Percentiles rank a stretch among this genome's conserved stretches.
Evolutionary conservation across 2,113 vertebrate species (phyloP).

Genomic region (Hyla sarda): DNA sequence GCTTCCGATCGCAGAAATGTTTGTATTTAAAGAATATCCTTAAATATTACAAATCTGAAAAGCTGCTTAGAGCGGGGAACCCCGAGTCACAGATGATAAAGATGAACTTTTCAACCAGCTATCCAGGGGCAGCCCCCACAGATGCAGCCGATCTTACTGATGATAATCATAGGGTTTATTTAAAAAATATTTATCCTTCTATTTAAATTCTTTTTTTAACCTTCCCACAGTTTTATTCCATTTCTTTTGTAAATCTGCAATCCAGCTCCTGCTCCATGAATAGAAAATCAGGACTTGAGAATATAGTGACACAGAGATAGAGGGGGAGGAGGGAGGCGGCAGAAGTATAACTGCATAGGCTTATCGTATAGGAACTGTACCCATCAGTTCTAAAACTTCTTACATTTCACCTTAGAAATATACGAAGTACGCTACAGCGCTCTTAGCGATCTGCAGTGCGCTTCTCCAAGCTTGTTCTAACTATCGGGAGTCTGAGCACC

Average conservation of each 20-base stretch:
- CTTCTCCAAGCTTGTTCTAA: too few relatives aligned
- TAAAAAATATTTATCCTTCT: not conserved
- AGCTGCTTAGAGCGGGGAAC: not conserved
- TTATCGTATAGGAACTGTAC: too few relatives aligned
- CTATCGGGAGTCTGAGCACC: too few relatives aligned
- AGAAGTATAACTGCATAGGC: too few relatives aligned
- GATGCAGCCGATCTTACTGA: not conserved
- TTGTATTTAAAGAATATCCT: not conserved
- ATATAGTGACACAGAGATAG: too few relatives aligned
- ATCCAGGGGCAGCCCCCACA: not conserved
- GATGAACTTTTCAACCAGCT: not conserved
- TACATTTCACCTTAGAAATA: too few relatives aligned
- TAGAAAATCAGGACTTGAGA: not conserved
- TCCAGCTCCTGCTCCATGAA: not conserved
- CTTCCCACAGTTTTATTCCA: not conserved
- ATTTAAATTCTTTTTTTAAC: not conserved
- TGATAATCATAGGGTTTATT: not conserved
- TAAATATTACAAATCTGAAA: conserved; percentile 1
- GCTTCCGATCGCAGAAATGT: conserved; percentile 3
- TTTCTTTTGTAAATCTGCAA: not conserved
- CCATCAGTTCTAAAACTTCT: too few relatives aligned
- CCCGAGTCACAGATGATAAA: not conserved
- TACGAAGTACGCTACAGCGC: too few relatives aligned
- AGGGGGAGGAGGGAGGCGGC: too few relatives aligned
- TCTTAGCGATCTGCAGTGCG: too few relatives aligned